These are phyloP conservation scores for Xiphydria camelus DNA, from an alignment of 2,888 invertebrate species.

Conservation along the genomic window DNA sequence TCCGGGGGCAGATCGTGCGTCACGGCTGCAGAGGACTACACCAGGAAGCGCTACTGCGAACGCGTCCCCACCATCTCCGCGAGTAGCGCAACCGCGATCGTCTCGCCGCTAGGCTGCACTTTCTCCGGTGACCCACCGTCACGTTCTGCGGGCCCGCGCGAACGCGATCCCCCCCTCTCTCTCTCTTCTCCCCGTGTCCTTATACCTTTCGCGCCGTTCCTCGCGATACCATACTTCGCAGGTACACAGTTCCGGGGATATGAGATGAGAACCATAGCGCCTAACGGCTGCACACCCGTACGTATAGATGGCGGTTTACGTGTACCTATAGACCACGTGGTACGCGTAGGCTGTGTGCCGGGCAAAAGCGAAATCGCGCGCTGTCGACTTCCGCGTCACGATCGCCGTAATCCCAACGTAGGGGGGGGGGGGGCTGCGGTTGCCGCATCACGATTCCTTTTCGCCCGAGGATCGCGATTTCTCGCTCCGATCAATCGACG, in stretches of 20 bases:
- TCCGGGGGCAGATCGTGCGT: too few relatives aligned
- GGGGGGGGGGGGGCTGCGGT: constrained; percentile 17
- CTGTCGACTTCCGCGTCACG: constrained; percentile 41
- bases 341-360: too few relatives aligned
- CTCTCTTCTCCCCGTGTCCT: neutral
- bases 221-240: neutral
- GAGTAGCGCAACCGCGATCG: constrained; percentile 47
- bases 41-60: constrained; percentile 45
- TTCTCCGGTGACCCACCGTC: constrained; percentile 56
- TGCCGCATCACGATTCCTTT: constrained; percentile 31
- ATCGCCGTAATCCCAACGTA: constrained; percentile 9
- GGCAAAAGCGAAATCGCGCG: too few relatives aligned
- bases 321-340: too few relatives aligned
- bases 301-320: too few relatives aligned
- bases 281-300: too few relatives aligned
- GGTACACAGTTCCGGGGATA: too few relatives aligned
- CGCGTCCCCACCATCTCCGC: constrained; percentile 24
- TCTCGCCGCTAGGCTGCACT: constrained; percentile 50
- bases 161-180: neutral
- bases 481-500: too few relatives aligned
- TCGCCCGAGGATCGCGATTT: neutral
- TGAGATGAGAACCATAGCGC: too few relatives aligned
- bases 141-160: constrained; percentile 19
- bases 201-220: constrained; percentile 2
- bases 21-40: constrained; percentile 14